Evolutionary conservation across 1,140 invertebrate genomes (phyloP).

Genomic region (Rhysida immarginata): DNA sequence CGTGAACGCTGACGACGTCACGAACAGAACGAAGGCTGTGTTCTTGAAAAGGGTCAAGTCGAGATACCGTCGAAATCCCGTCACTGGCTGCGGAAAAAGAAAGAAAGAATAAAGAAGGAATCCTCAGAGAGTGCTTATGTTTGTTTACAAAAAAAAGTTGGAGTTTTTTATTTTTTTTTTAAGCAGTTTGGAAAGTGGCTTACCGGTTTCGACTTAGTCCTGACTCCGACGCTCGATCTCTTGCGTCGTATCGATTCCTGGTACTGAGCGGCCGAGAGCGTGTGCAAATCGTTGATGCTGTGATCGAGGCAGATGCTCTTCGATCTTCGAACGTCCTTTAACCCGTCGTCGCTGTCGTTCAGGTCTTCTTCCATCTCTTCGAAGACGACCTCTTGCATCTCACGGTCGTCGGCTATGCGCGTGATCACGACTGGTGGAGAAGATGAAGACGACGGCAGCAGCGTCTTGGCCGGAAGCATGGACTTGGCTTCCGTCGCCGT

Average conservation of each 20-base stretch:
- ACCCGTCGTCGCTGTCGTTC: background rate
- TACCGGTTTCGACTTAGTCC: no score
- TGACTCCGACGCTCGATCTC: no score
- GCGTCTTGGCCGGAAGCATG: background rate
- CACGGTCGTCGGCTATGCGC: background rate
- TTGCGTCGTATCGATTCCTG: background rate
- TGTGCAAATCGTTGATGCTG: constrained; percentile 8
- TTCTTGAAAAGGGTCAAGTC: constrained; percentile 5
- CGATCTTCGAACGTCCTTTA: background rate
- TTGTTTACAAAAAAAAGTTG: constrained; percentile 1
- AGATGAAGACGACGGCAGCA: background rate
- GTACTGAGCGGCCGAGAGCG: background rate
- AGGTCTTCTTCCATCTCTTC: background rate
- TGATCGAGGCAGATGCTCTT: constrained; percentile 5
- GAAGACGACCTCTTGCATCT: no score
- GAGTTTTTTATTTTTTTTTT: no score
- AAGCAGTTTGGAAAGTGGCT: no score
- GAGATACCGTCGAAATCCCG: background rate
- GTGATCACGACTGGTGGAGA: background rate
- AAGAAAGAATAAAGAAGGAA: background rate
- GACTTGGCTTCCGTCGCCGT: background rate
- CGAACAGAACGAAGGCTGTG: background rate
- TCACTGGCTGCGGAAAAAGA: background rate
- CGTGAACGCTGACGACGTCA: background rate
- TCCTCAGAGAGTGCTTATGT: background rate